Conservation (phyloP, 2,888 invertebrate species). For the Alviniconcha strummeri region DNA sequence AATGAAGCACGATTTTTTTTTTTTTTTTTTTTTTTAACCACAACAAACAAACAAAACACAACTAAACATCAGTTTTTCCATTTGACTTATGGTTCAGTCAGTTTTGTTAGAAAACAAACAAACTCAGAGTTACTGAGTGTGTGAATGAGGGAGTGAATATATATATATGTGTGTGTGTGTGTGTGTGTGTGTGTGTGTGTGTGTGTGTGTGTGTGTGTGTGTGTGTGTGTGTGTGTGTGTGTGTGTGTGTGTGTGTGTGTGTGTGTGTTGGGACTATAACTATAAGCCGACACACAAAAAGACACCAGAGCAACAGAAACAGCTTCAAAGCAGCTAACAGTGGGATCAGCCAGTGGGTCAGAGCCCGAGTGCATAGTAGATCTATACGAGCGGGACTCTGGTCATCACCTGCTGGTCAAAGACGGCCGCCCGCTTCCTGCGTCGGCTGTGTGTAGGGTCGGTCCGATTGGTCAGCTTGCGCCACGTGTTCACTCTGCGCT, state of each 20-base stretch:
- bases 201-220: not conserved
- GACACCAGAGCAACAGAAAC: not conserved
- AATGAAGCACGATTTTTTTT: too few species aligned
- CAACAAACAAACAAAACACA: too few species aligned
- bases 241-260: too few species aligned
- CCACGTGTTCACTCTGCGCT: not conserved
- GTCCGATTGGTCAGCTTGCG: not conserved
- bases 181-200: not conserved
- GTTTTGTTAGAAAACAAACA: too few species aligned
- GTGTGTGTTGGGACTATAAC: not conserved
- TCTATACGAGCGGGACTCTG: too few species aligned
- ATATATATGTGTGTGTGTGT: not conserved
- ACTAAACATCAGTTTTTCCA: too few species aligned
- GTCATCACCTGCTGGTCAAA: slow-evolving; percentile 33
- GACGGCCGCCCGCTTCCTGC: slow-evolving; percentile 28
- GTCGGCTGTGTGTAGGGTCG: not conserved
- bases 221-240: not conserved
- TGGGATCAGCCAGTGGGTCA: not conserved
- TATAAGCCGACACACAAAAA: not conserved
- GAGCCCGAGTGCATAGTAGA: too few species aligned
- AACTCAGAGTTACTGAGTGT: too few species aligned
- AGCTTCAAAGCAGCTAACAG: not conserved
- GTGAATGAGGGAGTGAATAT: not conserved
- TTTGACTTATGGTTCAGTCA: too few species aligned
- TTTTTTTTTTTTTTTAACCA: too few species aligned